These are phyloP conservation scores for Drosophila vallismaia DNA, from an alignment of 2,888 invertebrate genomes.

Conservation along the genomic window DNA sequence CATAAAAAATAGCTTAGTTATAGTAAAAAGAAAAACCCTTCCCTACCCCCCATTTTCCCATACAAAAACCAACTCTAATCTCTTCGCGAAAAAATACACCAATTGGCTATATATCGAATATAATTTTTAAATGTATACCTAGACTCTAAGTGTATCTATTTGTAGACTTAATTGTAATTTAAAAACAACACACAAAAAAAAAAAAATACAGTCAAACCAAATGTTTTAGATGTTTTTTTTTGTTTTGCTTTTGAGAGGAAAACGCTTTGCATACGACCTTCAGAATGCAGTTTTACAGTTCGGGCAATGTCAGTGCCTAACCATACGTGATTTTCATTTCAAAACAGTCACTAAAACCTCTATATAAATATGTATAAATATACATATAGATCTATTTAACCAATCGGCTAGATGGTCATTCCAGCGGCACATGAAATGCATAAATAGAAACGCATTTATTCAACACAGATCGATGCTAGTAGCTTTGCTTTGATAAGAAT, in stretches of 20 bases:
- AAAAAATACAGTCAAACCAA: conserved; percentile 41
- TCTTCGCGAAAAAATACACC: conserved; percentile 31
- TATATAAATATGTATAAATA: conserved; percentile 7
- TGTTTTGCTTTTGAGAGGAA: conserved; percentile 1
- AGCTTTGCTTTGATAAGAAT: background rate
- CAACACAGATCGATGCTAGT: no score
- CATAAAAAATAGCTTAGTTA: conserved; percentile 50
- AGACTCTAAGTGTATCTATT: conserved; percentile 47
- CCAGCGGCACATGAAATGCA: conserved; percentile 43
- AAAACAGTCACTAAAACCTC: conserved; percentile 5
- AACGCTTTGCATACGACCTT: conserved; percentile 55
- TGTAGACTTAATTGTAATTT: conserved; percentile 54
- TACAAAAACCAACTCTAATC: background rate
- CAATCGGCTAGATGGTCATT: conserved; percentile 27
- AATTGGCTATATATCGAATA: conserved; percentile 51
- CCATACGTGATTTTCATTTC: conserved; percentile 61
- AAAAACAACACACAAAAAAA: conserved; percentile 32
- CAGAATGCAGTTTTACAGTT: conserved; percentile 53
- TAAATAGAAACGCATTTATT: conserved; percentile 42
- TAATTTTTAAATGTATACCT: conserved; percentile 34
- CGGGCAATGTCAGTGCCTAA: conserved; percentile 48
- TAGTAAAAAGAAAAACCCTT: conserved; percentile 32
- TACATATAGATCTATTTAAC: conserved; percentile 5
- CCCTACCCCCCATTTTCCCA: background rate
- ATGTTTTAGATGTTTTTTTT: background rate